These are phyloP conservation scores for Theonella swinhoei DNA, from an alignment of 37 sponge, comb jelly and placozoan species.

Conservation along the genomic window DNA sequence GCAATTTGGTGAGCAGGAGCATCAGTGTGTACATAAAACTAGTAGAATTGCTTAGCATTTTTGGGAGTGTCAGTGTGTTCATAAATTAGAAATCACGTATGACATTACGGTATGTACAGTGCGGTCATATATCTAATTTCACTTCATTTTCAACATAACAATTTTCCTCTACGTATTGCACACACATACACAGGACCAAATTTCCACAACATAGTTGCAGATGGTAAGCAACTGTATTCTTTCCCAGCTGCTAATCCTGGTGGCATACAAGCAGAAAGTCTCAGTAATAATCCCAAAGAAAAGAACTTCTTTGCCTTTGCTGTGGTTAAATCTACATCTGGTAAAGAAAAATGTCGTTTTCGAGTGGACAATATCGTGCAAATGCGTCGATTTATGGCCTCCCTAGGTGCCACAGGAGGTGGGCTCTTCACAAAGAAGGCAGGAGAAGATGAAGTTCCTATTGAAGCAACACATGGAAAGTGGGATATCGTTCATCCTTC, in stretches of 20 bases:
- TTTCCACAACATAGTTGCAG: constrained; percentile 15
- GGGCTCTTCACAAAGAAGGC: constrained; percentile 64
- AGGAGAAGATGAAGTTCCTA: constrained; percentile 14
- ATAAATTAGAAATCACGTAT: no score
- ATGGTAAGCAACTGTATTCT: constrained; percentile 13
- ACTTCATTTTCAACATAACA: no score
- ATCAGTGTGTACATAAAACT: no score
- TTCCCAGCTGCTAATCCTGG: constrained; percentile 47
- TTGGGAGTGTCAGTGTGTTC: no score
- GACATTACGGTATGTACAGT: no score
- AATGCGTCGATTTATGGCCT: constrained; percentile 68
- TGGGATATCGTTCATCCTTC: constrained; percentile 76
- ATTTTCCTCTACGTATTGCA: no score
- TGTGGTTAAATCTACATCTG: constrained; percentile 28
- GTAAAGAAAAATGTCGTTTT: constrained; percentile 35
- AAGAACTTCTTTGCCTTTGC: constrained; percentile 67
- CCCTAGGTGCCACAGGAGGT: constrained; percentile 47
- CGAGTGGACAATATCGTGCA: constrained; percentile 54
- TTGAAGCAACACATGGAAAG: constrained; percentile 71
- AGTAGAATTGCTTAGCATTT: no score
- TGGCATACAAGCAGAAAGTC: constrained; percentile 40
- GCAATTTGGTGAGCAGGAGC: no score
- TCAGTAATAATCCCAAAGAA: constrained; percentile 58
- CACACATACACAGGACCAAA: constrained; percentile 22
- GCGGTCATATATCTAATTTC: no score